Conservation (phyloP, 1,140 invertebrate genomes). For the Pantala flavescens region DNA sequence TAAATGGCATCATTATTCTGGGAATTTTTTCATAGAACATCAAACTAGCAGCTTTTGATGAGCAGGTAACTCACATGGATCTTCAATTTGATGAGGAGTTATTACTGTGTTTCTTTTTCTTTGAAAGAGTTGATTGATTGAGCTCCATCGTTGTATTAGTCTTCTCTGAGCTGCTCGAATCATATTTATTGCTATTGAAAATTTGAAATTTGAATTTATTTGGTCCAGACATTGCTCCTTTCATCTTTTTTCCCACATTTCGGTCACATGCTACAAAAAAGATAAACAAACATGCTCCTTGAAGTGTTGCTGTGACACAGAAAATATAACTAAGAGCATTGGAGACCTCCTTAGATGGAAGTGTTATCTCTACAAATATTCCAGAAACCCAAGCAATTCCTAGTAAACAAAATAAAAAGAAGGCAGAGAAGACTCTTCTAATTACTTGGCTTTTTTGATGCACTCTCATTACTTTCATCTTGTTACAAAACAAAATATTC, state of each 20-base stretch:
- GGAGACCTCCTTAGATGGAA: conserved; percentile 29
- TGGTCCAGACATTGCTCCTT: background rate
- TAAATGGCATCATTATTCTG: no score
- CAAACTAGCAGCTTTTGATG: no score
- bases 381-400: conserved; percentile 54
- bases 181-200: no score
- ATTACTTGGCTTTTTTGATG: conserved; percentile 26
- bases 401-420: conserved; percentile 50
- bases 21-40: no score
- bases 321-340: conserved; percentile 48
- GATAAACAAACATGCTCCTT: conserved; percentile 52
- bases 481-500: conserved; percentile 34
- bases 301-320: conserved; percentile 47
- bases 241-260: background rate
- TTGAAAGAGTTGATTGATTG: no score
- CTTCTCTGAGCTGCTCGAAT: no score
- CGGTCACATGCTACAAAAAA: conserved; percentile 49
- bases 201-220: no score
- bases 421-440: conserved; percentile 43
- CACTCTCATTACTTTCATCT: background rate
- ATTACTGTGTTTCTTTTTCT: no score
- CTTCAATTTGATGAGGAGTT: no score
- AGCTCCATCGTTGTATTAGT: no score
- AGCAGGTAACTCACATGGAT: no score
- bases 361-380: conserved; percentile 36